phyloP scores from a whole-genome alignment of 2,797 vertebrate species.

The Gorsachius magnificus region DNA sequence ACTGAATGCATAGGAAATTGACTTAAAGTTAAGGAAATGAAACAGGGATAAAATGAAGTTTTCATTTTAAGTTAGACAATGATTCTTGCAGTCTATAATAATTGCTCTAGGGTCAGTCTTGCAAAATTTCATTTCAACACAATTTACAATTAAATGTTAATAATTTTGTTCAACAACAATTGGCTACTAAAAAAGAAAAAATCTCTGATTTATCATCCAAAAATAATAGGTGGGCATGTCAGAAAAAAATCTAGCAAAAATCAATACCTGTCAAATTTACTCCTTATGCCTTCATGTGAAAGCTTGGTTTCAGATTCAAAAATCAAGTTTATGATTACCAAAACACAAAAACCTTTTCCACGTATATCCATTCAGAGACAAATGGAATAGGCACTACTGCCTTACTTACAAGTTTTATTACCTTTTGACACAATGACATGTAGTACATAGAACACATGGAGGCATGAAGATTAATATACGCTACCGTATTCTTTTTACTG shows the following conservation, averaged over 20 bases:
- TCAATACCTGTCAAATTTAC: neutral
- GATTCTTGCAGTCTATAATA: constrained; percentile 27
- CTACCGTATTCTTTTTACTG: neutral
- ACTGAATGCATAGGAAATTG: constrained; percentile 27
- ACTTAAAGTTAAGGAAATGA: constrained; percentile 37
- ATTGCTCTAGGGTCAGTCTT: neutral
- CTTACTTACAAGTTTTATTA: neutral
- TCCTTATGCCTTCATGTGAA: neutral
- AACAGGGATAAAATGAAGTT: neutral
- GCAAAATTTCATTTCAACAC: constrained; percentile 26
- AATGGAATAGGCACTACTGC: neutral
- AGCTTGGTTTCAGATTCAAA: constrained; percentile 23
- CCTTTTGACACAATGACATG: neutral
- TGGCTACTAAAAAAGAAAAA: neutral
- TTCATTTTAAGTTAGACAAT: constrained; percentile 40
- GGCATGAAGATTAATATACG: neutral
- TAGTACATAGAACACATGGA: neutral
- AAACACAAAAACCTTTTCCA: neutral
- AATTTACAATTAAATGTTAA: constrained; percentile 27
- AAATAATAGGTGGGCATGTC: neutral
- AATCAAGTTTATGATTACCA: neutral
- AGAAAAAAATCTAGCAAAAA: neutral
- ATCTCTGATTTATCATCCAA: neutral
- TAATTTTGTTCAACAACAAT: constrained; percentile 21
- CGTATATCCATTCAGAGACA: neutral